Conservation (phyloP, 2,113 vertebrate genomes). For the Rhegmatorhina hoffmannsi region DNA sequence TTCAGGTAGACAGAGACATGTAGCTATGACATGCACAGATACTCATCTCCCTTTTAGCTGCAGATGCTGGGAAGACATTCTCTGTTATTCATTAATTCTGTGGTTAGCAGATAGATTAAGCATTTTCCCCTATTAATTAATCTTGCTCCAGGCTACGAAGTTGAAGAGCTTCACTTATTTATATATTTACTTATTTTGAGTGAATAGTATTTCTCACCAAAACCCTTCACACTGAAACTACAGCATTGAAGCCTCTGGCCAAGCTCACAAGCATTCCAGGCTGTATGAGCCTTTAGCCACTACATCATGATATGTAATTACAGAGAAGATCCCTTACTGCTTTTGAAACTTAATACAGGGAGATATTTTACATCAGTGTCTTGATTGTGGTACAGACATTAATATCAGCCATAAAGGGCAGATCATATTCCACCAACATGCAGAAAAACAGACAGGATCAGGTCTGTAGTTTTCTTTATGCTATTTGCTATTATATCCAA, state of each 20-base stretch:
- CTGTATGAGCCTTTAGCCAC: background rate
- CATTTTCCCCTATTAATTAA: slow-evolving; percentile 35
- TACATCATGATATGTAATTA: background rate
- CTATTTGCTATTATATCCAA: background rate
- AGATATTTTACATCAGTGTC: background rate
- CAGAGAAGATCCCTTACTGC: background rate
- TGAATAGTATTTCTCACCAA: background rate
- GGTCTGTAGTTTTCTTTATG: background rate
- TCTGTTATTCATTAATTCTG: slow-evolving; percentile 28
- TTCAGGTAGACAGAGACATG: background rate
- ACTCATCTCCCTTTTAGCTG: background rate
- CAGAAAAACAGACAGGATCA: background rate
- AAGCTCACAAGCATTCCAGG: background rate
- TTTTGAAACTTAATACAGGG: background rate
- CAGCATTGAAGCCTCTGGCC: background rate
- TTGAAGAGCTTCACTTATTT: slow-evolving; percentile 25
- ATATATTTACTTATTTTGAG: slow-evolving; percentile 33
- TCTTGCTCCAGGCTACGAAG: slow-evolving; percentile 2
- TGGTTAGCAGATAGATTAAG: slow-evolving; percentile 21
- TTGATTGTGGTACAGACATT: background rate
- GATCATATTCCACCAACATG: background rate
- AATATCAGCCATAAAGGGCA: background rate
- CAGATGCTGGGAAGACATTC: background rate
- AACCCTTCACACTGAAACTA: background rate
- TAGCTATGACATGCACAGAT: background rate